Conservation (phyloP, 2,888 invertebrate genomes). For the Orthosia incerta region DNA sequence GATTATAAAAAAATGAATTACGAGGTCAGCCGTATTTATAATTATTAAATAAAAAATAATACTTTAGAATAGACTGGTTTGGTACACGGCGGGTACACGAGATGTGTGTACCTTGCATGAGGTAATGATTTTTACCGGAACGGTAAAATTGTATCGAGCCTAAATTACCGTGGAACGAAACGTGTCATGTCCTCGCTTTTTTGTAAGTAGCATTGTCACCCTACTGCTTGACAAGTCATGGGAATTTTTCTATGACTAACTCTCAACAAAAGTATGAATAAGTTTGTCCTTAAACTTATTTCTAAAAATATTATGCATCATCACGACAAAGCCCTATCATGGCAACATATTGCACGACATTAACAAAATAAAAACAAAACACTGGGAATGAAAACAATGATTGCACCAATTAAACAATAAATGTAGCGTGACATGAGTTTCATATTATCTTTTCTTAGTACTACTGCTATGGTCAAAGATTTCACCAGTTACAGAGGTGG, state of each 20-base stretch:
- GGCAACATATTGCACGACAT: conserved; percentile 73
- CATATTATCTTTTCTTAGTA: conserved; percentile 3
- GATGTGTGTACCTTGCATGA: conserved; percentile 77
- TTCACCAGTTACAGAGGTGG: too few relatives aligned
- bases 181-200: conserved; percentile 62
- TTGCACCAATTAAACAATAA: conserved; percentile 61
- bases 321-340: conserved; percentile 37
- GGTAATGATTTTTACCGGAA: conserved; percentile 76
- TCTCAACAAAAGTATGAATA: conserved; percentile 16
- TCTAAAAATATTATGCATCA: conserved; percentile 36
- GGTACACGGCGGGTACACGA: conserved; percentile 79
- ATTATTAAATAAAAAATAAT: conserved; percentile 86
- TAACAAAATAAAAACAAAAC: conserved; percentile 61
- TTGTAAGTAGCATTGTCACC: conserved; percentile 61
- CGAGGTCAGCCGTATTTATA: conserved; percentile 80
- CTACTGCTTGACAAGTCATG: conserved; percentile 49
- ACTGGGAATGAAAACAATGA: conserved; percentile 63
- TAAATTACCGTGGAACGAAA: conserved; percentile 64
- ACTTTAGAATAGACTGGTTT: conserved; percentile 88
- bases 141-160: conserved; percentile 62
- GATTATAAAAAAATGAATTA: conserved; percentile 84
- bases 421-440: conserved; percentile 45
- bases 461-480: conserved; percentile 15
- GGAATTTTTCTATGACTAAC: conserved; percentile 35
- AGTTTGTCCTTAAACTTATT: background rate